Evolutionary conservation across 2,113 vertebrate species (phyloP).

Genomic region (Dipodomys stephensi): DNA sequence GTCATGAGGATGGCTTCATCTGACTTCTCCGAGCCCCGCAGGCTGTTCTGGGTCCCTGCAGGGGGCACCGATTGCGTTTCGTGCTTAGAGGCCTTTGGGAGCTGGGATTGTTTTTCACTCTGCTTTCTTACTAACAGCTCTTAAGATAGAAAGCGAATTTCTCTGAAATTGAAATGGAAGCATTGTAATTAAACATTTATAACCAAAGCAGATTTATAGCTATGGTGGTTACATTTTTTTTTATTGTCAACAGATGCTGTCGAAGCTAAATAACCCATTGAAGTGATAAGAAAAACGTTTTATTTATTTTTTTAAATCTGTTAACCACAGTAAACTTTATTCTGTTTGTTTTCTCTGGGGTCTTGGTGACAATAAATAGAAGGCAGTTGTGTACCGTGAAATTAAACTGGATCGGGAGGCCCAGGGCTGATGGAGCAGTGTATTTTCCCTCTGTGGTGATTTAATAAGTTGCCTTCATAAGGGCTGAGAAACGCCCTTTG

Average conservation of each 20-base stretch:
- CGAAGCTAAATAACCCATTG: conserved; percentile 72
- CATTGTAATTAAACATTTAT: conserved; percentile 76
- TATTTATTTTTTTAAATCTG: conserved; percentile 51
- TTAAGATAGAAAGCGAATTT: conserved; percentile 61
- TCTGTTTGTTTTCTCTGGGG: conserved; percentile 44
- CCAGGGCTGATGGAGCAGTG: neutral
- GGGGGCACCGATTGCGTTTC: conserved; percentile 52
- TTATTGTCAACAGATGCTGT: conserved; percentile 80
- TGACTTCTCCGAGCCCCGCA: neutral
- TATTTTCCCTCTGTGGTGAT: neutral
- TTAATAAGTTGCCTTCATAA: neutral
- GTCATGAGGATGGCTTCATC: too few species aligned
- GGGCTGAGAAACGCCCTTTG: neutral
- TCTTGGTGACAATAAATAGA: conserved; percentile 32
- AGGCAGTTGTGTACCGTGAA: neutral
- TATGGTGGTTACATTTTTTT: conserved; percentile 72
- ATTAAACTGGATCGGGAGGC: conserved; percentile 20
- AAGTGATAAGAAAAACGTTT: conserved; percentile 77
- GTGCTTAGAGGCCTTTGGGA: conserved; percentile 36
- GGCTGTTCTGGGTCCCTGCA: conserved; percentile 68
- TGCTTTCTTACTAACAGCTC: neutral
- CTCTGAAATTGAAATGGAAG: conserved; percentile 69
- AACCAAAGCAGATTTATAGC: conserved; percentile 76
- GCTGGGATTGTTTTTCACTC: conserved; percentile 44
- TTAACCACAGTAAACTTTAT: conserved; percentile 64